phyloP scores from a whole-genome alignment of 2,113 vertebrate species.

The Hyaena hyaena region DNA sequence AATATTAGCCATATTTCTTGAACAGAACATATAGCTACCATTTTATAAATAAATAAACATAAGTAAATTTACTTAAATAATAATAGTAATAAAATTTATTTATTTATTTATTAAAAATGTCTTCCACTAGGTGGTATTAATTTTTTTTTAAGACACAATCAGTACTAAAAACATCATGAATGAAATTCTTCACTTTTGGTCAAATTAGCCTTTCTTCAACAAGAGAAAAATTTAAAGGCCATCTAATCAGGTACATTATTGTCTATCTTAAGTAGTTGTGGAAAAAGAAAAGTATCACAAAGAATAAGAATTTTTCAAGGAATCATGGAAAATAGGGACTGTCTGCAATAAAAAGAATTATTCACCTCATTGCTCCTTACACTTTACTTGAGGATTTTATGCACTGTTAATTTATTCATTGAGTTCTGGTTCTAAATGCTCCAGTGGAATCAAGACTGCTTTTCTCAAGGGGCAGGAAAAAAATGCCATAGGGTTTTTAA shows the following conservation, averaged over 20 bases:
- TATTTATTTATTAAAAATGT: background rate
- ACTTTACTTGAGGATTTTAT: conserved; percentile 56
- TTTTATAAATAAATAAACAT: background rate
- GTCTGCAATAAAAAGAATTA: background rate
- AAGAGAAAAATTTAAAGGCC: background rate
- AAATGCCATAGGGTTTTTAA: conserved; percentile 27
- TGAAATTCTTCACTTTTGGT: background rate
- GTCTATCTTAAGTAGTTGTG: background rate
- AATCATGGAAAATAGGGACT: background rate
- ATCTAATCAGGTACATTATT: background rate
- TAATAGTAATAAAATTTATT: background rate
- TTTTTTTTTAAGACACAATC: background rate
- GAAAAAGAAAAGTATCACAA: background rate
- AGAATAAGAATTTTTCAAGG: background rate
- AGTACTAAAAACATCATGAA: background rate
- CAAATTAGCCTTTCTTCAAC: conserved; percentile 45
- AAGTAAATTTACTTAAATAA: too few species aligned
- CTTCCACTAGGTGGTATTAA: background rate
- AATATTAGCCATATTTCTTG: background rate
- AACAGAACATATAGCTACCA: background rate
- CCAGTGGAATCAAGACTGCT: conserved; percentile 40
- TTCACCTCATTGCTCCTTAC: background rate
- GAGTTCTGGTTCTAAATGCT: conserved; percentile 62
- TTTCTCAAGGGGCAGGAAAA: conserved; percentile 56
- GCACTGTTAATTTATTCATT: conserved; percentile 76